These are phyloP conservation scores for Odontocerum albicorne DNA, from an alignment of 2,888 invertebrate species.

Conservation along the genomic window DNA sequence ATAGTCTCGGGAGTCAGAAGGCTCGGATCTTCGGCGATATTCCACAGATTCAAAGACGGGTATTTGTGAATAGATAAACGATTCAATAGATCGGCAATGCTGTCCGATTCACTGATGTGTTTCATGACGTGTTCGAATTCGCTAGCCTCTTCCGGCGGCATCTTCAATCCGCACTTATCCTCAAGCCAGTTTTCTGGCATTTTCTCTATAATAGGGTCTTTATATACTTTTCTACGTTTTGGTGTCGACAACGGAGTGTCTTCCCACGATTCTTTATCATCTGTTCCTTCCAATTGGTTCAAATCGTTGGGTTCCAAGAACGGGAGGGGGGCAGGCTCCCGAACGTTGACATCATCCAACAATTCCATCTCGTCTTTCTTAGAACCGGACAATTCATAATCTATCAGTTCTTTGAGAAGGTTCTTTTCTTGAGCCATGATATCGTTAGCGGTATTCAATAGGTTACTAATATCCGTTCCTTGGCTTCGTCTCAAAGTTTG, in stretches of 20 bases:
- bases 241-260: constrained; percentile 16
- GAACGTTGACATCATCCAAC: constrained; percentile 5
- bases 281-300: constrained; percentile 5
- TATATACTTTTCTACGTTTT: constrained; percentile 9
- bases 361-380: constrained; percentile 7
- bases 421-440: constrained; percentile 16
- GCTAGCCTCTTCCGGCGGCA: background rate
- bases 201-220: too few species aligned
- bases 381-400: constrained; percentile 1
- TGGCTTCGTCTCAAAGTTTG: constrained; percentile 2
- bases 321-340: constrained; percentile 2
- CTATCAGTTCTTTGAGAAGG: constrained; percentile 11
- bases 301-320: constrained; percentile 8
- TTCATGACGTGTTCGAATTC: constrained; percentile 2
- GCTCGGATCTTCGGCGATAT: constrained; percentile 6
- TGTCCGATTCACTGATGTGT: constrained; percentile 11
- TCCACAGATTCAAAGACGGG: constrained; percentile 9
- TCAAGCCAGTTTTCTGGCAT: background rate
- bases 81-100: constrained; percentile 6
- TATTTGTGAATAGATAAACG: constrained; percentile 4
- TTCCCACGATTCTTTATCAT: constrained; percentile 4
- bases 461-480: background rate
- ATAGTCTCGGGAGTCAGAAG: constrained; percentile 52
- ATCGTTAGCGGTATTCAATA: constrained; percentile 7
- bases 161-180: background rate